Conservation (phyloP, 2,888 invertebrate genomes). For the Aporophyla lueneburgensis region DNA sequence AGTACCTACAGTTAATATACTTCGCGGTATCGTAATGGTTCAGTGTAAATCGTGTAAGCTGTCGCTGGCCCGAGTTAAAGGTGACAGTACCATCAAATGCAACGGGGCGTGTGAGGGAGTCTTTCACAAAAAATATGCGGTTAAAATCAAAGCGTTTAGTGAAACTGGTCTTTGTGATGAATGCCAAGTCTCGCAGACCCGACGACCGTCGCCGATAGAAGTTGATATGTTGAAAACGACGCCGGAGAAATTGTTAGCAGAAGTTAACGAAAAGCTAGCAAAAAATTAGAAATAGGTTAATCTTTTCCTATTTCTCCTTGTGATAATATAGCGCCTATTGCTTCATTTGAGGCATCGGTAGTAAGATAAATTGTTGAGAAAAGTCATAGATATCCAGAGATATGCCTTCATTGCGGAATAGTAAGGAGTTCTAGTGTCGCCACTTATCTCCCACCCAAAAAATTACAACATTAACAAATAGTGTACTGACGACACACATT, state of each 20-base stretch:
- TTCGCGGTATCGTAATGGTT: neutral
- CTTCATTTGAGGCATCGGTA: too few species aligned
- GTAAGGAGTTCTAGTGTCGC: too few species aligned
- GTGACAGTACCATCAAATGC: neutral
- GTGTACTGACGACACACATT: too few species aligned
- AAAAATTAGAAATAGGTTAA: too few species aligned
- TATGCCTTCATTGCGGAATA: too few species aligned
- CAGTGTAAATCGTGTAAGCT: neutral
- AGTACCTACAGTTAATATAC: neutral
- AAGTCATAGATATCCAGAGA: too few species aligned
- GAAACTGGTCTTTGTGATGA: constrained; percentile 22
- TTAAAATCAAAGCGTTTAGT: constrained; percentile 4
- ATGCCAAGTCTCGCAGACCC: constrained; percentile 12
- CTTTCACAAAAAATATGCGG: neutral
- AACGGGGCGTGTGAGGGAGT: neutral
- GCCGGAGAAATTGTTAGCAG: constrained; percentile 18
- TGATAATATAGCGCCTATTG: too few species aligned
- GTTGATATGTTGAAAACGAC: constrained; percentile 9
- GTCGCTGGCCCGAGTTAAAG: neutral
- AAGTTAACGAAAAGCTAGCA: constrained; percentile 30
- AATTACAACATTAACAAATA: too few species aligned
- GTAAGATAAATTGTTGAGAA: too few species aligned
- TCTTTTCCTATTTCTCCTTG: too few species aligned
- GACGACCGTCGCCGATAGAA: neutral
- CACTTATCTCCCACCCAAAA: too few species aligned